Conservation (phyloP, 2,888 invertebrate species). For the Hirudinaria manillensis region DNA sequence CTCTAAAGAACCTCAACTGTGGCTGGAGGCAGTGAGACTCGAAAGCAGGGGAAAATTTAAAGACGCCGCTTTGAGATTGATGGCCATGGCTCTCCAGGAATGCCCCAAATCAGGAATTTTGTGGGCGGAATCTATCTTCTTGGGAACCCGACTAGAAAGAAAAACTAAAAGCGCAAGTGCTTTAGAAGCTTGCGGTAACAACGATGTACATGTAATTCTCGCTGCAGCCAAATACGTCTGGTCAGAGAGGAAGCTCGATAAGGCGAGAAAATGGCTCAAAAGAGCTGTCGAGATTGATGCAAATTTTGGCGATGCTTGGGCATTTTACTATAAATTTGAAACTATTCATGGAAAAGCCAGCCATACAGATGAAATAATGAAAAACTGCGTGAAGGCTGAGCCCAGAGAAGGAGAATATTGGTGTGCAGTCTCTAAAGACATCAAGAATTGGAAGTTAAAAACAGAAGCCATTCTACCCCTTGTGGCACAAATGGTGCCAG, state of each 20-base stretch:
- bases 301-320: slow-evolving; percentile 93
- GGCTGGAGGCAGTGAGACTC: slow-evolving; percentile 74
- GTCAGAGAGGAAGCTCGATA: slow-evolving; percentile 82
- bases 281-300: slow-evolving; percentile 93
- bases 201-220: slow-evolving; percentile 87
- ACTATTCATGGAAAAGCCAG: slow-evolving; percentile 77
- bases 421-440: slow-evolving; percentile 87
- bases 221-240: slow-evolving; percentile 92
- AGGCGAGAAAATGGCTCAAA: slow-evolving; percentile 96
- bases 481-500: slow-evolving; percentile 72
- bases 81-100: slow-evolving; percentile 74
- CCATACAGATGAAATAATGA: slow-evolving; percentile 77
- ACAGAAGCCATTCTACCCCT: slow-evolving; percentile 77
- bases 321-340: slow-evolving; percentile 93
- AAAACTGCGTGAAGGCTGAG: slow-evolving; percentile 80
- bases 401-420: slow-evolving; percentile 94
- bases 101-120: slow-evolving; percentile 74
- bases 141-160: slow-evolving; percentile 88
- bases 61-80: slow-evolving; percentile 81
- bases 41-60: slow-evolving; percentile 72
- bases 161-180: slow-evolving; percentile 97
- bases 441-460: slow-evolving; percentile 83
- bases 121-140: slow-evolving; percentile 96
- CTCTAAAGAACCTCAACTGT: slow-evolving; percentile 64
- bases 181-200: slow-evolving; percentile 88